Percentiles rank a stretch among this genome's conserved stretches.
These are phyloP conservation scores for Bellardia pandia DNA, from an alignment of 2,888 invertebrate species.

Conservation along the genomic window DNA sequence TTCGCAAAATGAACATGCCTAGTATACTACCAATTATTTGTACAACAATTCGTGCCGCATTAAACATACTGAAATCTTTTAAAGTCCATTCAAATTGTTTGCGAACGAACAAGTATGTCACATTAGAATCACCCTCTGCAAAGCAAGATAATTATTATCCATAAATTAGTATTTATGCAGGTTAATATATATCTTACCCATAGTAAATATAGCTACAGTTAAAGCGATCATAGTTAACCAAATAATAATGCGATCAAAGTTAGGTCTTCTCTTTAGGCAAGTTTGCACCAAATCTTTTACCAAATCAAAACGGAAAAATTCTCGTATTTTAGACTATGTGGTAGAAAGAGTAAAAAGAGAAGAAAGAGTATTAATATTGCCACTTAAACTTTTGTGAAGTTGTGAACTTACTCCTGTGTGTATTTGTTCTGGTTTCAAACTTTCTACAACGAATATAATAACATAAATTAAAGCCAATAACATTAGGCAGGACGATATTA, in stretches of 20 bases:
- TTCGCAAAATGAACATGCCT: slow-evolving; percentile 86
- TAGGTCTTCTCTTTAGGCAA: slow-evolving; percentile 80
- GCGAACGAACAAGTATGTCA: slow-evolving; percentile 85
- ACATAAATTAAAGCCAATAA: slow-evolving; percentile 79
- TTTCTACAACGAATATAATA: slow-evolving; percentile 81
- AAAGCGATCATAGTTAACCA: slow-evolving; percentile 82
- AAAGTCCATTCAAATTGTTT: slow-evolving; percentile 83
- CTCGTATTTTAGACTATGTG: slow-evolving; percentile 80
- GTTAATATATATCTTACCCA: slow-evolving; percentile 76
- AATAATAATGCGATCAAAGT: slow-evolving; percentile 82
- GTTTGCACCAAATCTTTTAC: slow-evolving; percentile 82
- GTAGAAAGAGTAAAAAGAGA: not conserved
- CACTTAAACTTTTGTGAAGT: not conserved
- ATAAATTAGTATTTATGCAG: not conserved
- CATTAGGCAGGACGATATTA: slow-evolving; percentile 77
- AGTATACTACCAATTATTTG: slow-evolving; percentile 86
- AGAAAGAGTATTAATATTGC: not conserved
- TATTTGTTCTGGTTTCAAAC: slow-evolving; percentile 78
- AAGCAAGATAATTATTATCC: not conserved
- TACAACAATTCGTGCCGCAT: slow-evolving; percentile 85
- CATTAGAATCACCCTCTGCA: slow-evolving; percentile 81
- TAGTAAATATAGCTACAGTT: slow-evolving; percentile 81
- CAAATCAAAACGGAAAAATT: slow-evolving; percentile 82
- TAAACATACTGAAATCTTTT: slow-evolving; percentile 81
- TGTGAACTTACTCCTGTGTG: slow-evolving; percentile 77